Evolutionary conservation across 2,888 invertebrate species (phyloP).

Genomic region (Rotaria macrura): DNA sequence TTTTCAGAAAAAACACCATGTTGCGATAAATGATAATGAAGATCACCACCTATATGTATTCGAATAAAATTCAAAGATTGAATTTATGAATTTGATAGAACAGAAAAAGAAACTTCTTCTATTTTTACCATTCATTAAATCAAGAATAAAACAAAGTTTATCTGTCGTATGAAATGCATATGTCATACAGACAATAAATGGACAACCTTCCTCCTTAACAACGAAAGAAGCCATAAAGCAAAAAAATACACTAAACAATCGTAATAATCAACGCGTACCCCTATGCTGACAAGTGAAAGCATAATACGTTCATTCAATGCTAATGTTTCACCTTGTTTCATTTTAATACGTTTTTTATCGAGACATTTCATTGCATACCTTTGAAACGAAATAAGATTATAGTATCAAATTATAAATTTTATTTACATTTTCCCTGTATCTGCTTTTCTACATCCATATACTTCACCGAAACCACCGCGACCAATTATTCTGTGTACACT

Average conservation of each 20-base stretch:
- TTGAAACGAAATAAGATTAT: conserved; percentile 31
- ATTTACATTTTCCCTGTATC: conserved; percentile 91
- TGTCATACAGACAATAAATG: conserved; percentile 99
- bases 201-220: conserved; percentile 74
- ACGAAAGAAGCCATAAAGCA: conserved; percentile 21
- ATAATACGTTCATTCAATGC: conserved; percentile 97
- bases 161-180: conserved; percentile 98
- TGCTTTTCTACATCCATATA: conserved; percentile 96
- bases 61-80: too few relatives aligned
- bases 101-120: too few relatives aligned
- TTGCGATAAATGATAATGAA: conserved; percentile 95
- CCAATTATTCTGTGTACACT: conserved; percentile 99
- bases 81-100: too few relatives aligned
- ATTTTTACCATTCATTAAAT: conserved; percentile 80
- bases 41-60: conserved; percentile 74
- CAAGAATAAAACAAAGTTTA: conserved; percentile 96
- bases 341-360: conserved; percentile 98
- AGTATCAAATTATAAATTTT: neutral
- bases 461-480: conserved; percentile 96
- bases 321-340: conserved; percentile 94
- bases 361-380: conserved; percentile 99
- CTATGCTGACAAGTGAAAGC: conserved; percentile 96
- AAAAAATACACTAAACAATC: too few relatives aligned
- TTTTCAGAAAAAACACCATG: conserved; percentile 97
- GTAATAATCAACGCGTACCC: too few relatives aligned